A percentile compares a stretch with the other conserved stretches of the same genome.
Evolutionary conservation across 2,888 invertebrate species (phyloP).

Genomic region (Aquatica leii): DNA sequence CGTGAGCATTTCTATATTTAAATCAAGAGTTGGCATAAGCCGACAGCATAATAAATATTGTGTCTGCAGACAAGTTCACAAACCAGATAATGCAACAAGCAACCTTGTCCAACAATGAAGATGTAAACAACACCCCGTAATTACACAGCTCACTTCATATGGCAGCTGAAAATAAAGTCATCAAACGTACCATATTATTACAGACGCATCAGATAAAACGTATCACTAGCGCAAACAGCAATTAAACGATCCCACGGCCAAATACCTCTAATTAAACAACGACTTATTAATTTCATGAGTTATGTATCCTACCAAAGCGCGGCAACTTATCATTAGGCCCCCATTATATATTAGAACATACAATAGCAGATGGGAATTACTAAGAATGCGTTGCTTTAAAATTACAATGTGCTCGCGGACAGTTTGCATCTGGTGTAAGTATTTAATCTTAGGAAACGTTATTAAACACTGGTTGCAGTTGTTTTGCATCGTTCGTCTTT

Average conservation of each 20-base stretch:
- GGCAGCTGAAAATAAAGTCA: conserved; percentile 36
- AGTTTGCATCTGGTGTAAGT: conserved; percentile 16
- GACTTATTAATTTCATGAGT: conserved; percentile 41
- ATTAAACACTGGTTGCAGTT: not conserved
- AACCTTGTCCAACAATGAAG: conserved; percentile 30
- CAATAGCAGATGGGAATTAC: conserved; percentile 29
- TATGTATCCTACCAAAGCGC: conserved; percentile 38
- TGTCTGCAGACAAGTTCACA: conserved; percentile 23
- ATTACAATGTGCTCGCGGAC: conserved; percentile 25
- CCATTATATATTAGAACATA: conserved; percentile 32
- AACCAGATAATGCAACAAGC: conserved; percentile 29
- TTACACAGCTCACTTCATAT: conserved; percentile 30
- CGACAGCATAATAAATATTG: conserved; percentile 28
- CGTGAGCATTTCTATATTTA: too few relatives aligned
- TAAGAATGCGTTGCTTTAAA: conserved; percentile 28
- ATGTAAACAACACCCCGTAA: conserved; percentile 36
- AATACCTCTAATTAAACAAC: conserved; percentile 41
- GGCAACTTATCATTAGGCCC: conserved; percentile 37
- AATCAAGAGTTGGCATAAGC: conserved; percentile 30
- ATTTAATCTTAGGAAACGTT: conserved; percentile 1
- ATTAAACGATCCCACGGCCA: conserved; percentile 39
- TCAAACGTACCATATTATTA: conserved; percentile 35
- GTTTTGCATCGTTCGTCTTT: not conserved
- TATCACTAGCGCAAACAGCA: conserved; percentile 38
- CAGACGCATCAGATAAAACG: conserved; percentile 38